Evolutionary conservation across 2,888 invertebrate genomes (phyloP).

Genomic region (Acholoe squamosa): DNA sequence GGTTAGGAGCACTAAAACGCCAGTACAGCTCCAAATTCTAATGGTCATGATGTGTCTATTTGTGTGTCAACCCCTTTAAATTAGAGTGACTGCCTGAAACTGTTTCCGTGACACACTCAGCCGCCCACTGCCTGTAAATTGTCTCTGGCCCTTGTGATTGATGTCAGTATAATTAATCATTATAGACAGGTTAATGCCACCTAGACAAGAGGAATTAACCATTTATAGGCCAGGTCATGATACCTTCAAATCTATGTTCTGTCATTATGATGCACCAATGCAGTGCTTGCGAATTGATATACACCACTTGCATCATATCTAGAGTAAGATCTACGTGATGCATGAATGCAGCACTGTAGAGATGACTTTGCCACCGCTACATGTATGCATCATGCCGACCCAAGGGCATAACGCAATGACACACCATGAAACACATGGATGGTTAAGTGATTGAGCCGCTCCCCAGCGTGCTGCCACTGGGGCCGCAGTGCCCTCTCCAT

Average conservation of each 20-base stretch:
- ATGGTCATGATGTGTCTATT: not conserved
- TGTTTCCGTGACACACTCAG: not conserved
- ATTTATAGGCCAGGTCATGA: not conserved
- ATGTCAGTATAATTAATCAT: constrained; percentile 16
- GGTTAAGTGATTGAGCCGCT: not conserved
- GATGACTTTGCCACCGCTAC: too few relatives aligned
- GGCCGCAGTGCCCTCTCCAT: constrained; percentile 16
- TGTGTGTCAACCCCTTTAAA: not conserved
- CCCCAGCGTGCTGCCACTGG: not conserved
- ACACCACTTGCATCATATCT: too few relatives aligned
- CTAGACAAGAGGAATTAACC: not conserved
- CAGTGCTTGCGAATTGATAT: too few relatives aligned
- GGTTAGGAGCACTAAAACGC: not conserved
- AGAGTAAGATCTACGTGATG: too few relatives aligned
- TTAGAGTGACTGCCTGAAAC: not conserved
- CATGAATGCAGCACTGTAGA: too few relatives aligned
- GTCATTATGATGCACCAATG: too few relatives aligned
- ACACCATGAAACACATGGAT: too few relatives aligned
- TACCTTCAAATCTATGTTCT: too few relatives aligned
- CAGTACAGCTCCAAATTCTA: not conserved
- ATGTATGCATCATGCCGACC: too few relatives aligned
- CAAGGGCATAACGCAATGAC: too few relatives aligned
- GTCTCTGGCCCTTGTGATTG: not conserved
- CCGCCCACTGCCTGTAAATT: not conserved
- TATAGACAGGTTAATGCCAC: not conserved